These are phyloP conservation scores for Microplitis manilae DNA, from an alignment of 2,888 invertebrate species.

Conservation along the genomic window DNA sequence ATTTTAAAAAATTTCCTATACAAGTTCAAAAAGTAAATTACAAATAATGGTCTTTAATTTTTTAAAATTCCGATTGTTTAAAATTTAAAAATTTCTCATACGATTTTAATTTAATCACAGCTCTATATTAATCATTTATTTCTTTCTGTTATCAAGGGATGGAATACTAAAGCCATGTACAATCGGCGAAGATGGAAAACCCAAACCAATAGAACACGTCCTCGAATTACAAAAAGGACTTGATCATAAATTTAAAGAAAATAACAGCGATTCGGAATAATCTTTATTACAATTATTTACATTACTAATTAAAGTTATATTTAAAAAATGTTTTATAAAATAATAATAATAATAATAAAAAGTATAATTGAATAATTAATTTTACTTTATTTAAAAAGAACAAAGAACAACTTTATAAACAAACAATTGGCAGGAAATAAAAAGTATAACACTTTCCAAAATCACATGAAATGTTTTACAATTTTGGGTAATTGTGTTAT, in stretches of 20 bases:
- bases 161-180: conserved; percentile 91
- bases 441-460: conserved; percentile 72
- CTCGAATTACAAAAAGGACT: conserved; percentile 84
- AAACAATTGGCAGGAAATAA: conserved; percentile 71
- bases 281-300: background rate
- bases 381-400: conserved; percentile 71
- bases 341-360: no score
- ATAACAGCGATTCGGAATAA: conserved; percentile 39
- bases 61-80: no score
- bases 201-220: conserved; percentile 90
- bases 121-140: conserved; percentile 14
- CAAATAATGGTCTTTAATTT: no score
- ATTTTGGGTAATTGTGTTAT: conserved; percentile 60
- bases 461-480: conserved; percentile 69
- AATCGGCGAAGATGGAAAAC: conserved; percentile 92
- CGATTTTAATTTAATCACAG: no score
- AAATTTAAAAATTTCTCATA: no score
- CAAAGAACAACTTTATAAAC: conserved; percentile 71
- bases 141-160: conserved; percentile 69
- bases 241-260: conserved; percentile 71
- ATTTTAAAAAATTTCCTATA: no score
- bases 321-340: no score
- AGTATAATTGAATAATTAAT: conserved; percentile 10
- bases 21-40: no score
- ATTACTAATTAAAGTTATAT: no score